Evolutionary conservation across 2,888 invertebrate genomes (phyloP), one percentile per base, ranked within the genome.

Genomic region (Mythimna albipuncta): DNA sequence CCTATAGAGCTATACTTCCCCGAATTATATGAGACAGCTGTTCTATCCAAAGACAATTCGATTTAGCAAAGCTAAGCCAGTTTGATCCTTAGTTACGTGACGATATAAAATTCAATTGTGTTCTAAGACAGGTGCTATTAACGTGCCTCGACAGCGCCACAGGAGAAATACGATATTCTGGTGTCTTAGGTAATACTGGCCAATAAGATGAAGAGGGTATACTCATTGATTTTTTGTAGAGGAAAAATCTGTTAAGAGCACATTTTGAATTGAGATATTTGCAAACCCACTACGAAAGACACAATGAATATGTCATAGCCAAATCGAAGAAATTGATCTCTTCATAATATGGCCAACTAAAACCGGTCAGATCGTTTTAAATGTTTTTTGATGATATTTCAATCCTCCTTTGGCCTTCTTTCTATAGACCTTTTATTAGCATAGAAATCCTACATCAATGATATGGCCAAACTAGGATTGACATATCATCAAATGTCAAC

Each of bases 91-190:
- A 61, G 64, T 74, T 74, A 83, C 83, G 75, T 73, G 69, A 52
- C 75, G 44, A 54, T 59, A 66, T 80, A 69, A 74, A 80, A 83
- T 83, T 79, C 81, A 83, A 80, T 83, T 75, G 66, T 58, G 13
- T 32, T 79, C 61, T 64, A 66, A 74, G 80, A 80, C 64, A 79
- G 75, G 68, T 79, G 55, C 58, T 57, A 62, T 83, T 79, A 69
- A 74, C 52, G 59, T 83, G n/a, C 6, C 41, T 69, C 52, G 58
- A 54, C 21, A 38, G 44, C n/a, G 44, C 38, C 44, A 13, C 58
- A 38, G 11, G 63, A 69, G 67, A 68, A 69, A 83, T 64, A 57
- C 52, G 58, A 78, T 71, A 66, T 55, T 52, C 59, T 57, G 10
- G 19, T 38, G 52, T 52, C 41, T 38, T n/a, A 63, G 47, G 6